Base-by-base conservation (phyloP, 1,140 invertebrate species). In the Ceratitis capitata region DNA sequence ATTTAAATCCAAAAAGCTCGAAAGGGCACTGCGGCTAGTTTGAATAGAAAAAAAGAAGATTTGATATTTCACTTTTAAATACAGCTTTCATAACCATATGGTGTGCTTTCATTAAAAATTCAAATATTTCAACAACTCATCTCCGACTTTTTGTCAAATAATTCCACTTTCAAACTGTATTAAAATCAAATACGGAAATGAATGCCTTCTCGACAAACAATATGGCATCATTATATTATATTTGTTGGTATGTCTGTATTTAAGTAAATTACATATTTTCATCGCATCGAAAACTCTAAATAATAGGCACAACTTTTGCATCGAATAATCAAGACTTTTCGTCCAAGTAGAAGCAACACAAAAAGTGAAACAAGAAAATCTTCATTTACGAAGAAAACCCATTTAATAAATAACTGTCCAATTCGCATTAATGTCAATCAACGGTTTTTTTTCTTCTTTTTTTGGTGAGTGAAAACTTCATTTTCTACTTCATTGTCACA, bases 391-490 rank as follows among this genome's bases (percentile, higher is more conserved):
- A 45, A 47, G 69, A 47, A 78, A 78, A 78, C 69, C 39, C 32
- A 78, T 45, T 78, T 78, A 78, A 78, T 45, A 45, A 78, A 47
- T 78, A 78, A 45, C 69, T 78, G 69, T 78, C 69, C 69, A 78
- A 78, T 78, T 78, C 69, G 69, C 45, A 78, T 78, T 78, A 78
- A 78, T 78, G 69, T 78, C 69, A 78, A 78, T 78, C 69, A 78
- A 42, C 69, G 16, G 39, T 45, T 78, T n/a, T n/a, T n/a, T n/a
- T n/a, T n/a, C n/a, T n/a, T n/a, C n/a, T n/a, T n/a, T n/a, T n/a
- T n/a, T n/a, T 78, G 69, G 39, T 45, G 69, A 78, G 39, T 47
- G 69, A 45, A 45, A 78, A 78, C 69, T 78, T 78, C 69, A 78
- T 78, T 78, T 42, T 45, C 69, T 45, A 78, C 61, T 69, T 45